A percentile compares a stretch with the other conserved stretches of the same genome.
phyloP scores from a whole-genome alignment of 2,113 vertebrate genomes.

The Cynoglossus semilaevis region DNA sequence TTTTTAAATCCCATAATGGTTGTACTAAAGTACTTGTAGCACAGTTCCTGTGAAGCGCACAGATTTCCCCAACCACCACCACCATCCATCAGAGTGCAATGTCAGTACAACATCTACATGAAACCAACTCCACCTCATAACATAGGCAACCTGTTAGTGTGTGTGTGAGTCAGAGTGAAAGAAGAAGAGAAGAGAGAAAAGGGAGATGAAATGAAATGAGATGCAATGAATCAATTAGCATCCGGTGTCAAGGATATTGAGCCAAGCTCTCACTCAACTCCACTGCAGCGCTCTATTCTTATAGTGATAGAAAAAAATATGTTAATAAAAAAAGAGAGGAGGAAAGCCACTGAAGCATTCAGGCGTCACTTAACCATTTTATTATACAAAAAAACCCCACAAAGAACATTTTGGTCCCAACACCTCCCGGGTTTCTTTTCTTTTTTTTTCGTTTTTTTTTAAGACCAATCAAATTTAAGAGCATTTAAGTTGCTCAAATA shows the following conservation, averaged over 20 bases:
- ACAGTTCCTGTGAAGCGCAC: slow-evolving; percentile 16
- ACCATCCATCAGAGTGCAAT: slow-evolving; percentile 53
- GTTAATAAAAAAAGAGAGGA: not conserved
- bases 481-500: too few species aligned
- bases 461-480: too few species aligned
- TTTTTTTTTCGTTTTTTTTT: too few species aligned
- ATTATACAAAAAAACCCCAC: too few species aligned
- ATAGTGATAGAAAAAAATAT: not conserved
- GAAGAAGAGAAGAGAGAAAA: not conserved
- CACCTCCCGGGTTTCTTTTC: too few species aligned
- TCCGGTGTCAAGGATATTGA: slow-evolving; percentile 24
- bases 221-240: slow-evolving; percentile 13
- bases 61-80: slow-evolving; percentile 61
- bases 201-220: slow-evolving; percentile 22
- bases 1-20: slow-evolving; percentile 9
- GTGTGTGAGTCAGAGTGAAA: not conserved
- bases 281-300: not conserved
- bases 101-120: slow-evolving; percentile 22
- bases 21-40: not conserved
- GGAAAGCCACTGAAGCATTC: not conserved
- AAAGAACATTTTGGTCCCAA: too few species aligned
- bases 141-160: slow-evolving; percentile 21
- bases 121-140: slow-evolving; percentile 32
- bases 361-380: not conserved
- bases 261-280: not conserved